Percentiles rank a stretch among this genome's conserved stretches.
phyloP scores from a whole-genome alignment of 2,888 invertebrate species.

The Mantis religiosa region DNA sequence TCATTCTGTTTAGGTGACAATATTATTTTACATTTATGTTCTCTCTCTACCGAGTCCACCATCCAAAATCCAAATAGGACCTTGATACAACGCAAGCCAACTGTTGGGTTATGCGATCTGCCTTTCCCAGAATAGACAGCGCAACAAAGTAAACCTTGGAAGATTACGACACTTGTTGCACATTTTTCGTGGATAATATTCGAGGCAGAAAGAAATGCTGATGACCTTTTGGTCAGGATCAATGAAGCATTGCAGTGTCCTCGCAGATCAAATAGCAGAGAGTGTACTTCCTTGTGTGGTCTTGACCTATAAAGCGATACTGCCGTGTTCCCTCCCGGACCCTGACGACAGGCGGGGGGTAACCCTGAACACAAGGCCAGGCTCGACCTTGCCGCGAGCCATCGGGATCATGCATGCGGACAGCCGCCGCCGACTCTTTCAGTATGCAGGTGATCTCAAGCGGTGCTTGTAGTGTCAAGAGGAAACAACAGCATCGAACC shows the following conservation, averaged over 20 bases:
- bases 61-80: too few relatives aligned
- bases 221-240: background rate
- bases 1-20: too few relatives aligned
- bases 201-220: background rate
- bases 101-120: too few relatives aligned
- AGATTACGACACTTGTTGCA: background rate
- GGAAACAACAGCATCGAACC: background rate
- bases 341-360: background rate
- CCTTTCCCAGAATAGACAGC: background rate
- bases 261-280: background rate
- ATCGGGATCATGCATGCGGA: background rate
- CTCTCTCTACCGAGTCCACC: too few relatives aligned
- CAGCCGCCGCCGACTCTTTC: background rate
- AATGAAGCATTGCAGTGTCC: background rate
- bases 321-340: background rate
- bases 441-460: background rate
- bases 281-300: background rate
- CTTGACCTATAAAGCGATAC: background rate
- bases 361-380: background rate
- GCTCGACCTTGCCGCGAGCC: background rate
- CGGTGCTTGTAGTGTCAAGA: background rate
- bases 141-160: background rate
- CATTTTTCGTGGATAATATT: background rate
- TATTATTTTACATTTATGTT: too few relatives aligned
- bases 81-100: too few relatives aligned